A percentile compares a stretch with the other conserved stretches of the same genome.
Conservation (phyloP, 2,888 invertebrate species). For the Rhodophaea formosa region DNA sequence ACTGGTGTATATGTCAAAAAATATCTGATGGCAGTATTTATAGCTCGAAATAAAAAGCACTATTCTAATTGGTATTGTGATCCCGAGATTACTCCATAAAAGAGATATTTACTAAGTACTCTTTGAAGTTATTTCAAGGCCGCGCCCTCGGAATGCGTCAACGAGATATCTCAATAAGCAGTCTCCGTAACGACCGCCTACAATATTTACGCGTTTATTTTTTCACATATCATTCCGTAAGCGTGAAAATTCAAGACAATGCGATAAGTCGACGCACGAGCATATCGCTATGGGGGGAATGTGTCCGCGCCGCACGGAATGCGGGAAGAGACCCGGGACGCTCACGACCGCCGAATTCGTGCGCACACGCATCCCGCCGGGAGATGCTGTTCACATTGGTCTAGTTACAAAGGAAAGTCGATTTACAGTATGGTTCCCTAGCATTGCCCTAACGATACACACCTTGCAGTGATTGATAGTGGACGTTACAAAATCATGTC, state of each 20-base stretch:
- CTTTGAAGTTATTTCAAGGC: neutral
- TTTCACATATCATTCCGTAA: slow-evolving; percentile 30
- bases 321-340: slow-evolving; percentile 44
- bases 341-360: slow-evolving; percentile 59
- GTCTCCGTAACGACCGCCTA: neutral
- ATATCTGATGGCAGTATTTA: too few species aligned
- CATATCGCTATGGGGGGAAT: slow-evolving; percentile 71
- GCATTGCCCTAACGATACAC: too few species aligned
- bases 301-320: slow-evolving; percentile 47
- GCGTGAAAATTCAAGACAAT: slow-evolving; percentile 63
- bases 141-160: neutral
- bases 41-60: too few species aligned
- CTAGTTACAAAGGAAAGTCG: neutral
- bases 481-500: too few species aligned
- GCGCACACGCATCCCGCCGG: slow-evolving; percentile 53
- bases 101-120: too few species aligned
- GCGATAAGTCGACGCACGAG: slow-evolving; percentile 55
- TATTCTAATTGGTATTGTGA: too few species aligned
- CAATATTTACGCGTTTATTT: slow-evolving; percentile 17
- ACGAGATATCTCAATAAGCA: neutral
- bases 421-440: too few species aligned
- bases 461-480: too few species aligned
- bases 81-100: too few species aligned
- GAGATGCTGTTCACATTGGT: slow-evolving; percentile 18
- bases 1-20: too few species aligned